A percentile compares a stretch with the other conserved stretches of the same genome.
phyloP scores from a whole-genome alignment of 2,888 invertebrate species.

The Entomobrya proxima region DNA sequence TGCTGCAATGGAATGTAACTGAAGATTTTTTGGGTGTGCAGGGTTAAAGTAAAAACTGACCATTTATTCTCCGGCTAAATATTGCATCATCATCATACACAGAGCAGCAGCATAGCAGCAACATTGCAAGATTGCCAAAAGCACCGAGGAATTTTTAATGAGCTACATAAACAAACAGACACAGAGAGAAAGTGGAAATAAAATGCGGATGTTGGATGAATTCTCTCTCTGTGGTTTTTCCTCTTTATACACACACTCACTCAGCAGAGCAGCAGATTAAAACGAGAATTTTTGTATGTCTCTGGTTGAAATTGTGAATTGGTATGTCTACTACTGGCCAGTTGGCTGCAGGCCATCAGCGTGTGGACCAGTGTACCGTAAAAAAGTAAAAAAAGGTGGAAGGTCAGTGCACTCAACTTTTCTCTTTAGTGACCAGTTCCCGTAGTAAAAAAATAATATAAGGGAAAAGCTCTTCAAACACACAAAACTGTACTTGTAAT shows the following conservation, averaged over 20 bases:
- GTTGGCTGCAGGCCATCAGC: constrained; percentile 42
- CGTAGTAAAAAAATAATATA: background rate
- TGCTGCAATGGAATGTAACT: too few relatives aligned
- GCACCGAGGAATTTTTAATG: constrained; percentile 7
- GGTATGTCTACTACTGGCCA: too few relatives aligned
- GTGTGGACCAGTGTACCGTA: constrained; percentile 13
- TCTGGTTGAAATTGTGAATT: too few relatives aligned
- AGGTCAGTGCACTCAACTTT: constrained; percentile 50
- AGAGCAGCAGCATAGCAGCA: background rate
- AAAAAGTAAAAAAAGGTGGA: constrained; percentile 36
- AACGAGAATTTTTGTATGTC: background rate
- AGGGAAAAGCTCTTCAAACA: background rate
- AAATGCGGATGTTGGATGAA: background rate
- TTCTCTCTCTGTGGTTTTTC: constrained; percentile 8
- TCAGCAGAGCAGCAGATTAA: constrained; percentile 5
- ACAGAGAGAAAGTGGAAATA: background rate
- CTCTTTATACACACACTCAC: too few relatives aligned
- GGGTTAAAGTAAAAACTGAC: too few relatives aligned
- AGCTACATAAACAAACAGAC: background rate
- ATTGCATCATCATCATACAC: background rate
- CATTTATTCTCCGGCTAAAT: too few relatives aligned
- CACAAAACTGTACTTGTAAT: background rate
- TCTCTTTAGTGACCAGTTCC: background rate
- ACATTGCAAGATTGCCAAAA: background rate
- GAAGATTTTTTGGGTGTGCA: too few relatives aligned